Evolutionary conservation across 2,888 invertebrate species (phyloP).

Genomic region (Cyaniris semiargus): DNA sequence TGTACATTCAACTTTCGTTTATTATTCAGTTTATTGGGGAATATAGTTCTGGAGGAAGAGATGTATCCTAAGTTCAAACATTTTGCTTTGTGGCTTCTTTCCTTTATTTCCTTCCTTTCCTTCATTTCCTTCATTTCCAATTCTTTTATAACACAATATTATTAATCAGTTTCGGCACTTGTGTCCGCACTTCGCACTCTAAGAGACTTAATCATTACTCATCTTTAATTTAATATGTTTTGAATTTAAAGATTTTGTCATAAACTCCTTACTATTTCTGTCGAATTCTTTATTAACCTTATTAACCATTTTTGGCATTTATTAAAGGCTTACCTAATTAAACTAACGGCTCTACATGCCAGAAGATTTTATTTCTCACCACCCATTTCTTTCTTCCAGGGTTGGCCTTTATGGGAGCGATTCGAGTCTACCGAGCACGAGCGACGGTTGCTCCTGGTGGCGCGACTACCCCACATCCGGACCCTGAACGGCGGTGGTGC

Average conservation of each 20-base stretch:
- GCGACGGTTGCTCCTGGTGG: slow-evolving; percentile 91
- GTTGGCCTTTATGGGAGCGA: slow-evolving; percentile 87
- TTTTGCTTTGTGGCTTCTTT: neutral
- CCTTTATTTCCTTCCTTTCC: too few relatives aligned
- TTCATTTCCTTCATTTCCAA: too few relatives aligned
- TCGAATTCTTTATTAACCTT: too few relatives aligned
- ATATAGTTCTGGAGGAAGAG: neutral
- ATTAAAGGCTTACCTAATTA: too few relatives aligned
- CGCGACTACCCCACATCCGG: slow-evolving; percentile 91
- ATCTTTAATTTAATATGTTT: too few relatives aligned
- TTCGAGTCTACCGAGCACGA: slow-evolving; percentile 94
- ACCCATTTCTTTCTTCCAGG: slow-evolving; percentile 59
- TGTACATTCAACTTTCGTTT: neutral
- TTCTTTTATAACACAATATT: too few relatives aligned
- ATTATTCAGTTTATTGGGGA: neutral
- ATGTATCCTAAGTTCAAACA: neutral
- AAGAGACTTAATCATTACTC: too few relatives aligned
- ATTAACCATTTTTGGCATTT: too few relatives aligned
- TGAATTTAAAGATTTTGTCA: too few relatives aligned
- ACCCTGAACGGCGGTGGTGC: slow-evolving; percentile 94
- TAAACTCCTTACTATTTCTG: too few relatives aligned
- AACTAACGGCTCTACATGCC: neutral
- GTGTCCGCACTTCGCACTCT: too few relatives aligned
- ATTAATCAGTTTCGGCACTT: too few relatives aligned
- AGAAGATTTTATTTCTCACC: neutral